Base-by-base conservation (phyloP, 1,140 invertebrate genomes). In the Carcinoscorpius rotundicauda region DNA sequence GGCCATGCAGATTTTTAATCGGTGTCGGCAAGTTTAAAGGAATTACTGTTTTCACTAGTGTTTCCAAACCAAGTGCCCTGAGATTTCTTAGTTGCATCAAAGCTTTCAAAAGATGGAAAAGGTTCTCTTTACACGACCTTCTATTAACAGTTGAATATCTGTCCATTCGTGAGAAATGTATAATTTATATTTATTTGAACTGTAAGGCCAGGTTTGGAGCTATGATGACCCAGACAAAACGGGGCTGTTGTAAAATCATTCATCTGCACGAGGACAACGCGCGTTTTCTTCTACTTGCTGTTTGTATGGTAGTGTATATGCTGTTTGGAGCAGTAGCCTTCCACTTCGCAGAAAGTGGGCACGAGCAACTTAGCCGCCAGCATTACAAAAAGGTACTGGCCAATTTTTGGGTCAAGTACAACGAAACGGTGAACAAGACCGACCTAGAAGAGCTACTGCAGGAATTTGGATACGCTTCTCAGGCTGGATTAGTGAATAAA, bases 251-350 rank as follows among this genome's bases (percentile, higher is more conserved):
- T 58, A 68, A 68, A 49, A 51, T 75, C n/a, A 72, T 81, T n/a
- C 74, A 78, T 64, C 72, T 85, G 64, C 80, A 80, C 62, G 84
- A 85, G 74, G 84, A 86, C 76, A 86, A 86, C 76, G 81, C 82
- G 63, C 78, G 84, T 60, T 84, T 86, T 71, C 72, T 85, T 63
- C 77, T 86, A 52, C 78, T 86, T 61, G 82, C 82, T 62, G 67
- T 83, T 58, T 79, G 85, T n/a, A 78, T 86, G 70, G 75, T 80
- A 53, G 68, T 79, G 3, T 87, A 86, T 73, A 83, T 86, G 82
- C 70, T 83, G 29, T 73, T 78, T 3, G 85, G 85, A 9, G 85
- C 84, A 0, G 73, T 78, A 0, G 69, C 86, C 6, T 86, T 86
- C 73, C 81, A 83, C 75, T 74, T 74, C n/a, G 71, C 84, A 6